These are phyloP conservation scores for Encarsia formosa DNA, from an alignment of 2,888 invertebrate genomes.

Conservation along the genomic window DNA sequence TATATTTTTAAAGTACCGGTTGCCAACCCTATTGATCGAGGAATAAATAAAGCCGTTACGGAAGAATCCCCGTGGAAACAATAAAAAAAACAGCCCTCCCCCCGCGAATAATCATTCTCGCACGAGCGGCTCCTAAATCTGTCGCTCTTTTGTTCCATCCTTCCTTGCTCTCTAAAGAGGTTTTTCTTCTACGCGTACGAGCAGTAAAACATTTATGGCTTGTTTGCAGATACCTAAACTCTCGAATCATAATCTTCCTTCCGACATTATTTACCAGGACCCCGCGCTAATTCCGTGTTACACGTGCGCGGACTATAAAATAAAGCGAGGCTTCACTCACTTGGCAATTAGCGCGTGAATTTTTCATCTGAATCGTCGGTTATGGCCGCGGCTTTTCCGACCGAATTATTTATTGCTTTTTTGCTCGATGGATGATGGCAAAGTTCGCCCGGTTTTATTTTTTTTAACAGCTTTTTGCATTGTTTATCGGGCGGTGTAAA, in stretches of 20 bases:
- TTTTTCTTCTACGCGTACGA: slow-evolving; percentile 21
- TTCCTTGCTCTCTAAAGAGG: slow-evolving; percentile 7
- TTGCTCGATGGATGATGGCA: too few species aligned
- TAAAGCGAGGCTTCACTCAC: slow-evolving; percentile 12
- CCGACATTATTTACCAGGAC: slow-evolving; percentile 25
- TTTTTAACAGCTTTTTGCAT: too few species aligned
- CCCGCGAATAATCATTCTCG: slow-evolving; percentile 38
- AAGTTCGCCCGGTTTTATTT: too few species aligned
- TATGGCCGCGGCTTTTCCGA: too few species aligned
- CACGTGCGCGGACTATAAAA: slow-evolving; percentile 10
- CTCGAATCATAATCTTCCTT: slow-evolving; percentile 25
- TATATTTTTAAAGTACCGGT: too few species aligned
- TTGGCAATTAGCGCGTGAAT: slow-evolving; percentile 14
- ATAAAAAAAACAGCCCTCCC: slow-evolving; percentile 39
- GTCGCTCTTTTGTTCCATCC: slow-evolving; percentile 24
- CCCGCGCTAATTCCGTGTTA: slow-evolving; percentile 8
- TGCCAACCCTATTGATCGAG: neutral
- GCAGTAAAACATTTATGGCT: slow-evolving; percentile 46
- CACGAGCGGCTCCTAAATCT: slow-evolving; percentile 30
- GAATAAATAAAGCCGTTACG: slow-evolving; percentile 17
- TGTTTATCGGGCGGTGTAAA: too few species aligned
- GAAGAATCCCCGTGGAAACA: slow-evolving; percentile 33
- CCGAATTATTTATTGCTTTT: too few species aligned
- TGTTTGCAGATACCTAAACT: slow-evolving; percentile 36
- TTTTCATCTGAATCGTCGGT: neutral